Conservation (phyloP, 2,113 vertebrate genomes). For the Acrocephalus kingi region DNA sequence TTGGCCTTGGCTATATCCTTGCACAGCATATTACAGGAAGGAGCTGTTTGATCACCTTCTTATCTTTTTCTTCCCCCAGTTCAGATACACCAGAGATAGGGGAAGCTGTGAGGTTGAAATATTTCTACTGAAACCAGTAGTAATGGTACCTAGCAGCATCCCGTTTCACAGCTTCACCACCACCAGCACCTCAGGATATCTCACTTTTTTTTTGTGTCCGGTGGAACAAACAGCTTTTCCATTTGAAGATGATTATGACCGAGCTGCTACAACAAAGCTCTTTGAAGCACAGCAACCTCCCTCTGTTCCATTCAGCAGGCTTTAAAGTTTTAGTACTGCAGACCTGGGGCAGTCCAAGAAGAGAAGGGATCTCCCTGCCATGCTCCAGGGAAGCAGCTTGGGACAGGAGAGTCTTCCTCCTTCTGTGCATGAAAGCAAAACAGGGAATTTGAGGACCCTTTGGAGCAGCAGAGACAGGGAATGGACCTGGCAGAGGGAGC, state of each 20-base stretch:
- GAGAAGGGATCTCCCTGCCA: background rate
- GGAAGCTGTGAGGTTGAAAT: background rate
- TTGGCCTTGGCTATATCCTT: background rate
- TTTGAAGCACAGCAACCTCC: background rate
- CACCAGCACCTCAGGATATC: background rate
- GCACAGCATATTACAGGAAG: background rate
- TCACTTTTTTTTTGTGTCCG: background rate
- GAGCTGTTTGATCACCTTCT: background rate
- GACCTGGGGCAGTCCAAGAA: background rate
- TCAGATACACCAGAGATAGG: accelerated
- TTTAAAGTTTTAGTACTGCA: background rate
- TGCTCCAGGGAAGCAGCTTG: accelerated
- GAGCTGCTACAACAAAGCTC: background rate
- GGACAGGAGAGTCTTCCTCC: background rate
- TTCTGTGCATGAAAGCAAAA: background rate
- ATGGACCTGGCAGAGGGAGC: background rate
- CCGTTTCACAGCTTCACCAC: background rate
- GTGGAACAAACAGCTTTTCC: background rate
- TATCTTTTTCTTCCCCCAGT: background rate
- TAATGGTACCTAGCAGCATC: background rate
- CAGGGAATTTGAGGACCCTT: background rate
- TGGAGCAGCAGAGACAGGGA: background rate
- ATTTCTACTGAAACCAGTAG: background rate
- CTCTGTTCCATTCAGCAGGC: background rate
- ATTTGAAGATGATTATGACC: background rate